Conservation (phyloP, 2,888 invertebrate genomes). For the Tholera decimalis region DNA sequence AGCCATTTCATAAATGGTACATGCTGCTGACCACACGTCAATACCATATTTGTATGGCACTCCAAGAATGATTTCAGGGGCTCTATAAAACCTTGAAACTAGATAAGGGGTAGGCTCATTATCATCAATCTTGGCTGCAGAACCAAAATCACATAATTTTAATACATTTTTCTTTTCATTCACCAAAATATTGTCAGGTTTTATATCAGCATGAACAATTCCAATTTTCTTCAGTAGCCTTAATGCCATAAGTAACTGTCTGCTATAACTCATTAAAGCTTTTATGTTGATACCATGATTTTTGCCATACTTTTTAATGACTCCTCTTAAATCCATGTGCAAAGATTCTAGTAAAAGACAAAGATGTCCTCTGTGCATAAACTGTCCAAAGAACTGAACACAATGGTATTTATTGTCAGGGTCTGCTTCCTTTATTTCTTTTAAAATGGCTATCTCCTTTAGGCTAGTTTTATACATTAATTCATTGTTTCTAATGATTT, state of each 20-base stretch:
- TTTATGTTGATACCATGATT: slow-evolving; percentile 99
- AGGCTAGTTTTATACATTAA: slow-evolving; percentile 99
- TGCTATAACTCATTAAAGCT: slow-evolving; percentile 98
- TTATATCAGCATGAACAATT: slow-evolving; percentile 99
- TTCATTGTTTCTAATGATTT: slow-evolving; percentile 99
- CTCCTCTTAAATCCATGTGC: slow-evolving; percentile 97
- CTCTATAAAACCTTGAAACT: slow-evolving; percentile 99
- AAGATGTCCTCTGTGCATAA: slow-evolving; percentile 99
- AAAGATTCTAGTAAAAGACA: slow-evolving; percentile 99
- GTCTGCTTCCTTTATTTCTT: slow-evolving; percentile 98
- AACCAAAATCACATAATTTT: slow-evolving; percentile 99
- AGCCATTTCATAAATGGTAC: slow-evolving; percentile 99
- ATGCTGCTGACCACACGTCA: slow-evolving; percentile 99
- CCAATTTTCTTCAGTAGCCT: slow-evolving; percentile 98
- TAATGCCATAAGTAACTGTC: slow-evolving; percentile 97
- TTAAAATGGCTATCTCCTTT: slow-evolving; percentile 98
- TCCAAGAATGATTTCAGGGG: slow-evolving; percentile 99
- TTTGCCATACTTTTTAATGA: slow-evolving; percentile 98
- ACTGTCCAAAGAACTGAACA: slow-evolving; percentile 96
- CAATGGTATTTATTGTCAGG: slow-evolving; percentile 99
- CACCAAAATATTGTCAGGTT: slow-evolving; percentile 99
- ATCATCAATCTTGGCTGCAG: slow-evolving; percentile 97
- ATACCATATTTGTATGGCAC: slow-evolving; percentile 98
- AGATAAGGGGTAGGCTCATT: slow-evolving; percentile 99
- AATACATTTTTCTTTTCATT: slow-evolving; percentile 98